phyloP scores from a whole-genome alignment of 2,797 vertebrate species.

The Manis javanica region DNA sequence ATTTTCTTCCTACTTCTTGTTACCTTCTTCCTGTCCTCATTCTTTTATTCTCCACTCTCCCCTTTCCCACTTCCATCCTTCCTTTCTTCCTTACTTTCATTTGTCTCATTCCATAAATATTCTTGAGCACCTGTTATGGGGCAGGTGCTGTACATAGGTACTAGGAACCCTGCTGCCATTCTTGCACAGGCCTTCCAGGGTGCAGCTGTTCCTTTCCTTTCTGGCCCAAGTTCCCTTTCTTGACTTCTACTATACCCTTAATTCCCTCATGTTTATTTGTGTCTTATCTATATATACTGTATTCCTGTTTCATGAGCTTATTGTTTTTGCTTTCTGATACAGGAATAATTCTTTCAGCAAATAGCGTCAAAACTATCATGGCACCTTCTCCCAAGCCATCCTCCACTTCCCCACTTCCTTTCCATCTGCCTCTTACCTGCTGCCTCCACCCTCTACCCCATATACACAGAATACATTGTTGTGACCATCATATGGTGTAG shows the following conservation, averaged over 20 bases:
- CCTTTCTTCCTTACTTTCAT: slow-evolving; percentile 14
- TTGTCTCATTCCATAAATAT: background rate
- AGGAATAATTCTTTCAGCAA: background rate
- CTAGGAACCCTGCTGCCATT: background rate
- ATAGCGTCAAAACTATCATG: background rate
- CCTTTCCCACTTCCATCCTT: background rate
- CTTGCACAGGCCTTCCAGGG: background rate
- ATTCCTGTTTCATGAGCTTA: background rate
- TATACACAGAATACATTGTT: background rate
- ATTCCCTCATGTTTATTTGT: background rate
- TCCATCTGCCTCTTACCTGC: background rate
- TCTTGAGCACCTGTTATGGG: background rate
- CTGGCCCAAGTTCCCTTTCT: background rate
- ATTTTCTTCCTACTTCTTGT: background rate
- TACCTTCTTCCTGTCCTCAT: background rate
- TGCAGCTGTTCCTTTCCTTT: background rate
- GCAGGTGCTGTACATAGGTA: background rate
- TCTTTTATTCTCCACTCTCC: background rate
- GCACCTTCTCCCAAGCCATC: background rate
- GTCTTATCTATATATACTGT: background rate
- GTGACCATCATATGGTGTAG: background rate
- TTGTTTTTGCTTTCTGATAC: background rate
- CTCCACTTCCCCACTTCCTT: background rate
- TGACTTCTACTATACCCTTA: background rate
- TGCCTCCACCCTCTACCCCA: background rate